Base-by-base conservation (phyloP, 1,140 invertebrate genomes). In the Heliconius melpomene region DNA sequence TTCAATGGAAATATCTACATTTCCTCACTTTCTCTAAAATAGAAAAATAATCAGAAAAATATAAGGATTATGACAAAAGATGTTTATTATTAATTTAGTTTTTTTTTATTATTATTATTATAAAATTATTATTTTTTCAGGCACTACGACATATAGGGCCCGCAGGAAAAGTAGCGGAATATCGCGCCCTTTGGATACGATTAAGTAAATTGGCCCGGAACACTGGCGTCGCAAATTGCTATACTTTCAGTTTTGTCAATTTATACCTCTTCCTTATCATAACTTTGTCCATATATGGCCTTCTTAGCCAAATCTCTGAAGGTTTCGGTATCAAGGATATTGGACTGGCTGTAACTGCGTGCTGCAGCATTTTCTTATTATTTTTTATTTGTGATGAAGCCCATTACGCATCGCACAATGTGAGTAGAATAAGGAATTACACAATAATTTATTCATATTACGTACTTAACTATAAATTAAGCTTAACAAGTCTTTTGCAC, bases 371-470 rank as follows among this genome's bases (percentile, higher is more conserved):
- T 72, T 95, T 95, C 70, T 82, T 96, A 20, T 87, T 97, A 1
- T 96, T 96, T 88, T 96, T 96, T 74, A 96, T 96, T 70, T 96
- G 96, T 85, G 96, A 97, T 81, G 95, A 96, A 85, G 96, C 96
- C 0, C 96, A 97, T 84, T 95, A 96, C 81, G 96, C 96, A 7
- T 96, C 96, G 2, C 95, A 95, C 26, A 95, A 96, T 89, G 95
- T 94, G 87, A 93, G 91, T 89, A 80, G 54, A 32, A 6, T n/a
- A 50, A 72, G 40, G 18, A 20, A 7, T 52, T 52, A 7, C 50
- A 52, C 6, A 52, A 52, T 1, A 52, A 23, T 32, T 72, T 54
- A 75, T 16, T 9, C 8, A 57, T n/a, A 23, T 3, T 23, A 57
- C 2, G 0, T 57, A 57, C 20, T 57, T n/a, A 8, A 20, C 20